phyloP scores from a whole-genome alignment of 1,140 invertebrate genomes.

The Calephelis virginiensis region DNA sequence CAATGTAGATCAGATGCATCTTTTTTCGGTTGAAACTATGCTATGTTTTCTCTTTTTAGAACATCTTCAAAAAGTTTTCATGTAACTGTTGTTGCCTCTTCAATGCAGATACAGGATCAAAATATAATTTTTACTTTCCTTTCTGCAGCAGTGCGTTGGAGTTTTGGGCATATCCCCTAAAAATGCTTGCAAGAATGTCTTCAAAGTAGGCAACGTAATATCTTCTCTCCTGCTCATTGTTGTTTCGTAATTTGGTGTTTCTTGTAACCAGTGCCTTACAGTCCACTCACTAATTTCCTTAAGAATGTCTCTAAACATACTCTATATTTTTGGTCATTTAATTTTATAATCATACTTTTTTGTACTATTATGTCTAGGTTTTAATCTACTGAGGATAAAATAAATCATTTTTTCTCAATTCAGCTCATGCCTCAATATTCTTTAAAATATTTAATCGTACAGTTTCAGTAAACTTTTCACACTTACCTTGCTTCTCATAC shows the following conservation, averaged over 20 bases:
- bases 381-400: neutral
- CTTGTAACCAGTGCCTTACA: no score
- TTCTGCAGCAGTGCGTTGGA: slow-evolving; percentile 41
- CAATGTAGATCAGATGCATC: slow-evolving; percentile 35
- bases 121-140: slow-evolving; percentile 35
- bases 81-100: slow-evolving; percentile 27
- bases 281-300: no score
- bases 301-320: no score
- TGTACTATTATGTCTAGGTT: neutral
- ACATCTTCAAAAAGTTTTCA: slow-evolving; percentile 27
- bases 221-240: no score
- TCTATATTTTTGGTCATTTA: no score
- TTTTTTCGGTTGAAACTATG: slow-evolving; percentile 38
- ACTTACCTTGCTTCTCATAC: slow-evolving; percentile 21
- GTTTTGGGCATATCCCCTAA: slow-evolving; percentile 29
- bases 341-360: no score
- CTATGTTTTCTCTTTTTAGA: slow-evolving; percentile 28
- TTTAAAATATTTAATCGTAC: slow-evolving; percentile 25
- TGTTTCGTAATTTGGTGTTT: no score
- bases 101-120: slow-evolving; percentile 37
- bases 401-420: no score
- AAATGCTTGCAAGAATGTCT: no score
- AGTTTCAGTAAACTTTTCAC: slow-evolving; percentile 22
- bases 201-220: no score
- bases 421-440: no score